Conservation (phyloP, 2,797 vertebrate genomes). For the Pangasius larnaudii region DNA sequence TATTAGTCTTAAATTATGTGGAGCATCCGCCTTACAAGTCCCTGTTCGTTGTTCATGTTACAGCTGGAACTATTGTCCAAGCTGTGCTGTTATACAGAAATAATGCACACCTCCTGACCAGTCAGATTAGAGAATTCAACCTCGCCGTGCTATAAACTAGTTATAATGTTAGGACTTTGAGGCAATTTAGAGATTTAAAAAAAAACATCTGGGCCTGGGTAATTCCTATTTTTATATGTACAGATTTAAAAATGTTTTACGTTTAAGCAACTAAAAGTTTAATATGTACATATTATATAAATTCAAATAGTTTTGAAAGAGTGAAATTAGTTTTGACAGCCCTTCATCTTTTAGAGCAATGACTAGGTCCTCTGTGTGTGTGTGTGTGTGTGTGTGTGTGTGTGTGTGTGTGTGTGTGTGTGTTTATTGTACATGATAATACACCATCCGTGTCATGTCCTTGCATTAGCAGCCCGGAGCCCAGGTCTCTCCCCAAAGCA, state of each 20-base stretch:
- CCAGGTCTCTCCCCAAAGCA: conserved; percentile 76
- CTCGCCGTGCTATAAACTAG: neutral
- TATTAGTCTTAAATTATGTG: neutral
- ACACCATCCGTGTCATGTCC: conserved; percentile 36
- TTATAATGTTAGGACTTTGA: neutral
- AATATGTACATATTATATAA: neutral
- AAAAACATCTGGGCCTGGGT: neutral
- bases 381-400: neutral
- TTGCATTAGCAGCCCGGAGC: conserved; percentile 74
- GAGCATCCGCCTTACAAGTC: neutral
- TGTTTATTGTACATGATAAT: conserved; percentile 7
- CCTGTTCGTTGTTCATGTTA: too few species aligned
- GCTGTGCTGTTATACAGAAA: too few species aligned
- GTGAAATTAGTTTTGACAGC: neutral
- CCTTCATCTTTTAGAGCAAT: neutral
- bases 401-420: neutral
- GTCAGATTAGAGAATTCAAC: neutral
- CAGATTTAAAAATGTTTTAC: too few species aligned
- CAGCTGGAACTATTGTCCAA: too few species aligned
- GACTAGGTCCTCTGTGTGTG: too few species aligned
- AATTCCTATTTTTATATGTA: neutral
- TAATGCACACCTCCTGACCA: neutral
- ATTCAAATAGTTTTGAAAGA: neutral
- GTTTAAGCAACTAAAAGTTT: neutral
- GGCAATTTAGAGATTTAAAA: too few species aligned